Conservation (phyloP, 2,888 invertebrate species). For the Exephanes ischioxanthus region DNA sequence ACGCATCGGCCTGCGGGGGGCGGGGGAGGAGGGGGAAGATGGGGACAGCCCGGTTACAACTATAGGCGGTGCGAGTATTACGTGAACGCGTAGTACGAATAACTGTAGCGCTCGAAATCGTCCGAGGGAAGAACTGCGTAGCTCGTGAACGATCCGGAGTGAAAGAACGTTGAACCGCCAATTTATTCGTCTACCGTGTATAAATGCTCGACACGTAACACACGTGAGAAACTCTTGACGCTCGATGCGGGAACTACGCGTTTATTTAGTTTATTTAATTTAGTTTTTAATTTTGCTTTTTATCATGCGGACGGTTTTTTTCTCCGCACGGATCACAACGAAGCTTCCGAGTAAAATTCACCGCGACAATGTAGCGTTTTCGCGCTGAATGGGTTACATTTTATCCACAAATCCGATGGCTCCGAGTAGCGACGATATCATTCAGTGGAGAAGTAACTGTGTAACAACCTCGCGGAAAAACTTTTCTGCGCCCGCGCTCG, state of each 20-base stretch:
- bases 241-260: not conserved
- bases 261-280: not conserved
- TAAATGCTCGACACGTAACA: not conserved
- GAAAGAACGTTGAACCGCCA: conserved; percentile 44
- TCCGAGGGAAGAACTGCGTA: conserved; percentile 24
- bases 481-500: conserved; percentile 23
- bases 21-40: not conserved
- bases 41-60: conserved; percentile 11
- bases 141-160: not conserved
- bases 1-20: conserved; percentile 19
- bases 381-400: not conserved
- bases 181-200: conserved; percentile 24
- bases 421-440: conserved; percentile 33
- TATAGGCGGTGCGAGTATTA: conserved; percentile 12
- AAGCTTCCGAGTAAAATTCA: not conserved
- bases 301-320: not conserved
- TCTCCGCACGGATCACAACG: not conserved
- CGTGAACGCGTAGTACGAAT: conserved; percentile 24
- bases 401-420: not conserved
- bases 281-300: not conserved
- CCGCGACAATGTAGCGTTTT: not conserved
- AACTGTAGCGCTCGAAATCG: conserved; percentile 21
- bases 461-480: conserved; percentile 33
- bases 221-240: not conserved
- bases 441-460: conserved; percentile 21